These are phyloP conservation scores for Pantherophis guttatus DNA, from an alignment of 2,113 vertebrate species.

Conservation along the genomic window DNA sequence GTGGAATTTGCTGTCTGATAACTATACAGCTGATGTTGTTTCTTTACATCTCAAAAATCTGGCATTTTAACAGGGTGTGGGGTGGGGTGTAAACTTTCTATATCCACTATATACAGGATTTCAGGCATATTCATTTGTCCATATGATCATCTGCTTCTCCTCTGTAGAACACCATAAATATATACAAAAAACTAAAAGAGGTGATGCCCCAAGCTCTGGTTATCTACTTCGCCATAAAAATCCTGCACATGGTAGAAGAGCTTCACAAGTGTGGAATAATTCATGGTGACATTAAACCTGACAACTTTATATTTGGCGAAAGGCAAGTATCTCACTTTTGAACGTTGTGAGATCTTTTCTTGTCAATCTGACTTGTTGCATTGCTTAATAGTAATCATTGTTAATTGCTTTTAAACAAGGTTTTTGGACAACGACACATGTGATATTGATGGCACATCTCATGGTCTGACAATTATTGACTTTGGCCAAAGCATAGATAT, in stretches of 20 bases:
- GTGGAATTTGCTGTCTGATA: not conserved
- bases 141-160: not conserved
- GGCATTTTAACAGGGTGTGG: not conserved
- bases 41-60: not conserved
- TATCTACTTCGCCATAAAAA: slow-evolving; percentile 83
- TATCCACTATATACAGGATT: not conserved
- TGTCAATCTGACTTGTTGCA: rapidly evolving
- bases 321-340: slow-evolving; percentile 64
- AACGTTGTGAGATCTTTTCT: rapidly evolving
- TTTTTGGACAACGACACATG: slow-evolving; percentile 81
- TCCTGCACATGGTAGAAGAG: slow-evolving; percentile 86
- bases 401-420: slow-evolving; percentile 57
- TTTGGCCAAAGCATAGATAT: slow-evolving; percentile 94
- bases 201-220: slow-evolving; percentile 89
- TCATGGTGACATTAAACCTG: slow-evolving; percentile 95
- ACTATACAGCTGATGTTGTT: not conserved
- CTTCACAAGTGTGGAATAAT: slow-evolving; percentile 80
- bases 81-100: not conserved
- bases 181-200: slow-evolving; percentile 81
- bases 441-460: slow-evolving; percentile 73
- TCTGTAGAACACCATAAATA: slow-evolving; percentile 84
- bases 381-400: rapidly evolving
- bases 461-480: slow-evolving; percentile 87
- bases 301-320: slow-evolving; percentile 91
- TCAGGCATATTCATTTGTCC: not conserved